Conservation (phyloP, 2,888 invertebrate species). For the Nysson spinosus region DNA sequence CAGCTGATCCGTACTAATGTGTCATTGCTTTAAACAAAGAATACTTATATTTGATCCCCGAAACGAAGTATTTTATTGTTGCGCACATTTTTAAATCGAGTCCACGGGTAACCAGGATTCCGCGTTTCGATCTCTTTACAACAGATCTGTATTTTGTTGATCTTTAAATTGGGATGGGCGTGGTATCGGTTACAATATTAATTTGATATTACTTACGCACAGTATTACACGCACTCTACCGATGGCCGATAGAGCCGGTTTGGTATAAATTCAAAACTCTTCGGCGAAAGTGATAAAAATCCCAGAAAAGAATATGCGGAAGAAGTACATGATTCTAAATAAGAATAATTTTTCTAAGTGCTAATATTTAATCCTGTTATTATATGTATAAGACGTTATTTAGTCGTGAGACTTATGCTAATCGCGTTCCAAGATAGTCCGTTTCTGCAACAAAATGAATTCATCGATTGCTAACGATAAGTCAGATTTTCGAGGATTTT, state of each 20-base stretch:
- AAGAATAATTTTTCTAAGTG: slow-evolving; percentile 74
- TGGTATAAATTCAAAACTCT: slow-evolving; percentile 26
- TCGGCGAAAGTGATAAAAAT: slow-evolving; percentile 20
- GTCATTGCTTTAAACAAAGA: no score
- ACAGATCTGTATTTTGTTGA: no score
- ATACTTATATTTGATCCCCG: no score
- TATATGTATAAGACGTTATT: slow-evolving; percentile 77
- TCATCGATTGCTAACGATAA: slow-evolving; percentile 24
- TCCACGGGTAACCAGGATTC: no score
- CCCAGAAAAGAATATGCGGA: slow-evolving; percentile 23
- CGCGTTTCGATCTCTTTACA: no score
- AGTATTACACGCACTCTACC: slow-evolving; percentile 53
- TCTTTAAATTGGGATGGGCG: no score
- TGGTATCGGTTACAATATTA: no score
- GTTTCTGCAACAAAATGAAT: slow-evolving; percentile 27
- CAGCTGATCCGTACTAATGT: no score
- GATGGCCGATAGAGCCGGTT: no score
- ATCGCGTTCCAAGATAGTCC: slow-evolving; percentile 54
- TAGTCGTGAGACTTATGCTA: slow-evolving; percentile 59
- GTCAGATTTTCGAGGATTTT: slow-evolving; percentile 35
- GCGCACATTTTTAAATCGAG: no score
- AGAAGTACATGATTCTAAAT: slow-evolving; percentile 73
- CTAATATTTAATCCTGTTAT: slow-evolving; percentile 77
- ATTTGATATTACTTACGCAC: slow-evolving; percentile 47
- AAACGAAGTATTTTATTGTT: no score